Conservation (phyloP, 1,140 invertebrate species). For the Drosophila tristis region DNA sequence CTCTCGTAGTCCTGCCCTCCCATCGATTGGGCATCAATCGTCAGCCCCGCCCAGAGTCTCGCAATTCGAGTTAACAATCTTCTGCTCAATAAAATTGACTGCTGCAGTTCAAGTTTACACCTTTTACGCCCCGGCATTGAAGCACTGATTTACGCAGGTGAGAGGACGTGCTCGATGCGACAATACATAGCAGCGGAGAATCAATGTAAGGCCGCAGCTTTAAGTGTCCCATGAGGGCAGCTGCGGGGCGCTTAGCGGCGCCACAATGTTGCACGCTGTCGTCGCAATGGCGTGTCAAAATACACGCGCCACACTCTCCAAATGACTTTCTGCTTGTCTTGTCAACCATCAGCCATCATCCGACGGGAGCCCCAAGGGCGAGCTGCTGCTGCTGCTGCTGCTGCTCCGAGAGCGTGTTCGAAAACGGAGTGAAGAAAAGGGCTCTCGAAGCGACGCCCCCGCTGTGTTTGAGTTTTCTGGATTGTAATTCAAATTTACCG, state of each 20-base stretch:
- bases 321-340: slow-evolving; percentile 26
- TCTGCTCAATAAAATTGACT: too few species aligned
- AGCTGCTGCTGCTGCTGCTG: too few species aligned
- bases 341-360: slow-evolving; percentile 10
- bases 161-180: too few species aligned
- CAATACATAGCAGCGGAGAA: slow-evolving; percentile 9
- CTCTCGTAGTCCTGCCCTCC: too few species aligned
- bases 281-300: slow-evolving; percentile 37
- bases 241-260: slow-evolving; percentile 13
- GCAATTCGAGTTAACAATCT: too few species aligned
- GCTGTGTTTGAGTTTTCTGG: slow-evolving; percentile 16
- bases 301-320: slow-evolving; percentile 9
- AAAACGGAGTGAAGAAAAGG: not conserved
- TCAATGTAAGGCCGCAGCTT: slow-evolving; percentile 31
- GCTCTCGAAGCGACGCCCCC: not conserved
- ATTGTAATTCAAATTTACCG: slow-evolving; percentile 42
- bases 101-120: too few species aligned
- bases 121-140: too few species aligned
- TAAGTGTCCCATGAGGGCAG: slow-evolving; percentile 30
- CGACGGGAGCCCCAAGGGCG: slow-evolving; percentile 1
- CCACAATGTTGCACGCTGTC: slow-evolving; percentile 46
- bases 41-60: too few species aligned
- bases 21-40: too few species aligned
- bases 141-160: too few species aligned
- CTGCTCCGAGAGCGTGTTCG: slow-evolving; percentile 4